Conservation (phyloP, 1,140 invertebrate genomes). For the Uloborus diversus region DNA sequence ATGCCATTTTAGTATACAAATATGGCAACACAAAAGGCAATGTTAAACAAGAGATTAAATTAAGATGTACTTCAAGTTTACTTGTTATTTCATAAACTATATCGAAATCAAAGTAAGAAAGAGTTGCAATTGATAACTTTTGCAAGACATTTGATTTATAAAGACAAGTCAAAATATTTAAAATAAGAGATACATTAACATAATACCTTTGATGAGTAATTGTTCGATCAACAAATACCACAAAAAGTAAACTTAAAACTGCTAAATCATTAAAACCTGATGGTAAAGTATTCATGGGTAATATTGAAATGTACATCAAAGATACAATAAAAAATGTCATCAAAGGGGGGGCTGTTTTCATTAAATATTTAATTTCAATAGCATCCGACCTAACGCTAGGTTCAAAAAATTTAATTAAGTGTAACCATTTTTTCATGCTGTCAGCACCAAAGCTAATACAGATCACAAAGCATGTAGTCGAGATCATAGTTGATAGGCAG, state of each 20-base stretch:
- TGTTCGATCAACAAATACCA: conserved; percentile 41
- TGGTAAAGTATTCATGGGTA: neutral
- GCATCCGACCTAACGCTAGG: conserved; percentile 25
- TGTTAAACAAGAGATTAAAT: conserved; percentile 36
- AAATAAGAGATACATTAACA: conserved; percentile 31
- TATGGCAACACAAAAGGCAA: conserved; percentile 52
- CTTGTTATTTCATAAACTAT: conserved; percentile 22
- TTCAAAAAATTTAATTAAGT: conserved; percentile 41
- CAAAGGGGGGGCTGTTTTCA: conserved; percentile 15
- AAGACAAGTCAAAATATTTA: conserved; percentile 35
- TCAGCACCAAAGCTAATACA: conserved; percentile 34
- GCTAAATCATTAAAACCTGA: conserved; percentile 10
- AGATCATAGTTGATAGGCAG: conserved; percentile 12
- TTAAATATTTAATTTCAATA: conserved; percentile 31
- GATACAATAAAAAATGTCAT: conserved; percentile 28
- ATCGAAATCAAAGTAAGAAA: conserved; percentile 28
- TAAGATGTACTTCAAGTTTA: conserved; percentile 28
- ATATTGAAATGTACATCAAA: conserved; percentile 13
- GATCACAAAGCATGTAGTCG: conserved; percentile 40
- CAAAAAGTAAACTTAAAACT: conserved; percentile 22
- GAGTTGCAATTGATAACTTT: neutral
- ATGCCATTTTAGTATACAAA: conserved; percentile 44
- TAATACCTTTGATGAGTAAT: conserved; percentile 30
- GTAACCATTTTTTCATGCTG: conserved; percentile 38
- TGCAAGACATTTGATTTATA: conserved; percentile 32